Percentiles rank a stretch among this genome's conserved stretches.
Conservation (phyloP, 2,888 invertebrate genomes). For the Stenoptilia bipunctidactyla region DNA sequence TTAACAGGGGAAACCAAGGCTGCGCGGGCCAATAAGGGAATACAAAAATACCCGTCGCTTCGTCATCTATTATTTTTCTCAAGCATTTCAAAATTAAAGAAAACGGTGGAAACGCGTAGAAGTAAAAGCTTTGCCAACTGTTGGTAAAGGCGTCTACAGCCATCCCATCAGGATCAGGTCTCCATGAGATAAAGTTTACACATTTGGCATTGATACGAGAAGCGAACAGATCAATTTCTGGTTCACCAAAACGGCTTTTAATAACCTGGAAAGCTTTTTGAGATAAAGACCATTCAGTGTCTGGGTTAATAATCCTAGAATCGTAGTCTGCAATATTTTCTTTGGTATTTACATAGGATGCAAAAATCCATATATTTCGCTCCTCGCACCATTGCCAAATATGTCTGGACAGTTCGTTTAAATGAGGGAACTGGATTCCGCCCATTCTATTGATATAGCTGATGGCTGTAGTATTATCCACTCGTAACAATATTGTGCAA, state of each 20-base stretch:
- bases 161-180: background rate
- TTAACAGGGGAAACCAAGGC: background rate
- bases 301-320: background rate
- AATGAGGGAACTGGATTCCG: background rate
- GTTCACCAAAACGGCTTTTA: background rate
- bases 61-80: background rate
- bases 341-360: conserved; percentile 1
- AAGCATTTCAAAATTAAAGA: conserved; percentile 3
- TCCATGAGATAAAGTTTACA: background rate
- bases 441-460: conserved; percentile 1
- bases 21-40: background rate
- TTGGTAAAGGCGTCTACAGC: conserved; percentile 1
- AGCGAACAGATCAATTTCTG: conserved; percentile 2
- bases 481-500: background rate
- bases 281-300: background rate
- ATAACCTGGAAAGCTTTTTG: background rate
- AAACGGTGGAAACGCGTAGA: conserved; percentile 5
- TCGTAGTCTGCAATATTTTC: conserved; percentile 4
- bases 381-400: conserved; percentile 14
- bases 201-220: conserved; percentile 2
- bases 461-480: background rate
- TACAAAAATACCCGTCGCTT: background rate
- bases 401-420: background rate
- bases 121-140: background rate
- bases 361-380: background rate